Evolutionary conservation across 2,888 invertebrate genomes (phyloP), one percentile per base, ranked within the genome.

Genomic region (Chrysotoxum bicinctum): DNA sequence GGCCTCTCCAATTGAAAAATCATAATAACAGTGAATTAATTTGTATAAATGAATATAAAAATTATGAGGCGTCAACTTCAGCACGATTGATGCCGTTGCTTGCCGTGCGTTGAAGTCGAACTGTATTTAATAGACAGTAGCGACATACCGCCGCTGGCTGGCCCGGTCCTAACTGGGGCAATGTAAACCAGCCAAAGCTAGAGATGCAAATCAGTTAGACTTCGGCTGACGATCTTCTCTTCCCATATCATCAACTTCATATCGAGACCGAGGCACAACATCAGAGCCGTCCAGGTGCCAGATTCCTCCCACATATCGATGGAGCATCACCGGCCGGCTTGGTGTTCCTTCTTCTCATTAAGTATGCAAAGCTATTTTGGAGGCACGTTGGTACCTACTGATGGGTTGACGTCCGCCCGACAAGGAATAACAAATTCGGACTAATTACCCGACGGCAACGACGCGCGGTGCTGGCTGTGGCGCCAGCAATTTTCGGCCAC

Each of bases 31-130:
- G 90, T 90, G 91, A 90, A 90, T 90, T 90, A 90, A 90, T 90
- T 90, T 90, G 90, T 90, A 90, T 90, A 90, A 90, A 90, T 90
- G 91, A 90, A 90, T 90, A 90, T 89, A 90, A 90, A 90, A 90
- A 90, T 89, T 89, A 89, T 78, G 86, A 86, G 69, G 52, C 77
- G 81, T 81, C 81, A 54, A 58, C 56, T 66, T 50, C 62, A 45
- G 10, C 66, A 58, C 64, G 30, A 48, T 54, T 52, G 21, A 12
- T 26, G 26, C 12, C 26, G 48, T 16, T 12, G 37, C 7, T 23
- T 30, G 64, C n/a, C 21, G 66, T 48, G 48, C 64, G 64, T 48
- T 48, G 9, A 19, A 12, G 9, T 35, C 35, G n/a, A 50, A 26
- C 8, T 60, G 16, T 64, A 7, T 19, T 2, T 16, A 35, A 2